phyloP scores from a whole-genome alignment of 2,888 invertebrate species.

The Drosophila histrio region DNA sequence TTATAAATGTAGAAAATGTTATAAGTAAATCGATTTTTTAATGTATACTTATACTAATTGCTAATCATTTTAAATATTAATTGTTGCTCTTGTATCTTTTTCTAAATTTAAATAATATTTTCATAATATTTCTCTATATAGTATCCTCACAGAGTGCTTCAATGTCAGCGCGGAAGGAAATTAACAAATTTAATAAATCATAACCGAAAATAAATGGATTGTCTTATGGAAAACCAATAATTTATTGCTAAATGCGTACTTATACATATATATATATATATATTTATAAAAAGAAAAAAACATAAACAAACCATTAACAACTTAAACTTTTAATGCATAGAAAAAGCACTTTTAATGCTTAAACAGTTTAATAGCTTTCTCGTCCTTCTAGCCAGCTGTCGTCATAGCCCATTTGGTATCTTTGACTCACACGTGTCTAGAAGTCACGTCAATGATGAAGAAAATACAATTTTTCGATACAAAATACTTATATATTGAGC shows the following conservation, averaged over 20 bases:
- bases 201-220: too few relatives aligned
- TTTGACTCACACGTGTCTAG: slow-evolving; percentile 43
- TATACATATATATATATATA: background rate
- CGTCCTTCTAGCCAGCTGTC: slow-evolving; percentile 28
- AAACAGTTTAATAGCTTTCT: slow-evolving; percentile 23
- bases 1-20: too few relatives aligned
- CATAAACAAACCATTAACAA: slow-evolving; percentile 19
- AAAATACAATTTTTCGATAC: background rate
- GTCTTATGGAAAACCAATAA: background rate
- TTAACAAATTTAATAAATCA: too few relatives aligned
- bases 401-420: slow-evolving; percentile 26
- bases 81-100: too few relatives aligned
- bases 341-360: slow-evolving; percentile 8
- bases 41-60: too few relatives aligned
- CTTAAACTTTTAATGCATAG: background rate
- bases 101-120: too few relatives aligned
- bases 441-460: slow-evolving; percentile 8
- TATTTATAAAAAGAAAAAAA: background rate
- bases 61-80: too few relatives aligned
- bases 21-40: too few relatives aligned
- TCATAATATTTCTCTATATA: too few relatives aligned
- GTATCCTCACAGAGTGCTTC: too few relatives aligned
- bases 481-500: slow-evolving; percentile 17
- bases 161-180: too few relatives aligned
- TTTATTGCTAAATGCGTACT: slow-evolving; percentile 6